phyloP scores from a whole-genome alignment of 2,888 invertebrate genomes.

The Apotomis betuletana region DNA sequence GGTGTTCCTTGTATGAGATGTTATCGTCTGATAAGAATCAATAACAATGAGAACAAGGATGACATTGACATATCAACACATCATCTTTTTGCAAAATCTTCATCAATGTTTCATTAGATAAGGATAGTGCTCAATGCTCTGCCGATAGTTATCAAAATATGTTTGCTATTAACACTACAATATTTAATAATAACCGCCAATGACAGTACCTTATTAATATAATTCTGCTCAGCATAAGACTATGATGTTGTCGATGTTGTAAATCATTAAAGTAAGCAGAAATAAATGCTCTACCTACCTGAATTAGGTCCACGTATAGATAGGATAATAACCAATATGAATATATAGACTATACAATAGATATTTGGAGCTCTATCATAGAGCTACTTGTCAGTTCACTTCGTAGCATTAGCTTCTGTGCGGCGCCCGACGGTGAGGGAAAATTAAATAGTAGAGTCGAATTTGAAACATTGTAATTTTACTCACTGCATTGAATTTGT shows the following conservation, averaged over 20 bases:
- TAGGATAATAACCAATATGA: neutral
- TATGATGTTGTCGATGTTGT: neutral
- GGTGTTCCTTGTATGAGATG: constrained; percentile 17
- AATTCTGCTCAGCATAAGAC: neutral
- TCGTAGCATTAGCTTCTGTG: constrained; percentile 1
- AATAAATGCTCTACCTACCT: neutral
- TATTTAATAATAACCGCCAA: neutral
- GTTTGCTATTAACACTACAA: neutral
- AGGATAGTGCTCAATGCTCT: neutral
- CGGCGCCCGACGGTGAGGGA: constrained; percentile 17
- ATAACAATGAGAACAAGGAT: constrained; percentile 7
- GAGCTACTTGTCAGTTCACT: neutral
- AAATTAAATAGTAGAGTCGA: neutral
- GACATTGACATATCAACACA: constrained; percentile 6
- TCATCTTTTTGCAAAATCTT: constrained; percentile 11
- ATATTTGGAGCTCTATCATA: neutral
- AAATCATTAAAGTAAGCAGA: neutral
- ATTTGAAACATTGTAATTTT: neutral
- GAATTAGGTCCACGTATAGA: neutral
- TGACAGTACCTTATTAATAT: neutral
- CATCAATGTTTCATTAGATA: constrained; percentile 2
- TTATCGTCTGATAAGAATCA: constrained; percentile 36
- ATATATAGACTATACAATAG: neutral
- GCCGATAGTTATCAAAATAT: neutral
- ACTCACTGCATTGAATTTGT: no score